phyloP scores from a whole-genome alignment of 2,888 invertebrate genomes.

The Scrobipalpa costella region DNA sequence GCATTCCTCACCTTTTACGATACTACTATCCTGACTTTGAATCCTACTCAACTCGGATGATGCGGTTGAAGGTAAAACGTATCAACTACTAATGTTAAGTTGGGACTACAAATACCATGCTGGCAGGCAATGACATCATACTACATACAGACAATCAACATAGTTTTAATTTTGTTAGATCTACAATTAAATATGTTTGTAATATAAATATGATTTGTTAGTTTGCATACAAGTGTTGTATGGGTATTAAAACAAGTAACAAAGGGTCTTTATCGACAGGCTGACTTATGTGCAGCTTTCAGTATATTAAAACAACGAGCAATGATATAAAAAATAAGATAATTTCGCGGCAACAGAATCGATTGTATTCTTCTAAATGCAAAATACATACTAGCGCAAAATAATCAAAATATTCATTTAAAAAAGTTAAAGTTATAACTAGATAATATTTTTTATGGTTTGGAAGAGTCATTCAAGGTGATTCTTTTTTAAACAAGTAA shows the following conservation, averaged over 20 bases:
- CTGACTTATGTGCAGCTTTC: constrained; percentile 47
- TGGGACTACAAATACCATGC: background rate
- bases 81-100: no score
- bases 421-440: background rate
- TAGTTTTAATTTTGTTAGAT: constrained; percentile 2
- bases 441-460: no score
- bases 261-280: constrained; percentile 76
- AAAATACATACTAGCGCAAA: background rate
- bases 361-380: background rate
- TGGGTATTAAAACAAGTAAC: constrained; percentile 59
- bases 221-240: constrained; percentile 73
- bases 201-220: constrained; percentile 16
- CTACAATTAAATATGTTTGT: background rate
- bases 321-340: background rate
- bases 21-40: no score
- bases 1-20: no score
- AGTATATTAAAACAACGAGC: constrained; percentile 3
- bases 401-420: background rate
- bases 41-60: no score
- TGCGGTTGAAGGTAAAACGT: no score
- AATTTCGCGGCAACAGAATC: background rate
- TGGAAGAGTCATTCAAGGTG: no score
- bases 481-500: no score
- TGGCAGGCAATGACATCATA: background rate
- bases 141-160: constrained; percentile 10